A percentile compares a stretch with the other conserved stretches of the same genome.
phyloP scores from a whole-genome alignment of 2,113 vertebrate species.

The Peromyscus maniculatus region DNA sequence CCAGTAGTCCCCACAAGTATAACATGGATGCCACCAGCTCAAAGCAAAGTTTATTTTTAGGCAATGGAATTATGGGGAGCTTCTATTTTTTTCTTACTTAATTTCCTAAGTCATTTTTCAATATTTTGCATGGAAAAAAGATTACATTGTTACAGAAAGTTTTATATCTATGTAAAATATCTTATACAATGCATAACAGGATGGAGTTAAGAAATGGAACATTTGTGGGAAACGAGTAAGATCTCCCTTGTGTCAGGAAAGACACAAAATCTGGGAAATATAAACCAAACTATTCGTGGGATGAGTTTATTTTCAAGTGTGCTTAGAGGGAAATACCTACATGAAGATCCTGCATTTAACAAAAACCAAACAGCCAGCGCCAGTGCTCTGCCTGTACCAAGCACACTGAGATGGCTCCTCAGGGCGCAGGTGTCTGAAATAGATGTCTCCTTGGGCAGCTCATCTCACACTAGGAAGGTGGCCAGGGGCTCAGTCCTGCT shows the following conservation, averaged over 20 bases:
- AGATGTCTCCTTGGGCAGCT: not conserved
- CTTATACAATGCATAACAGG: not conserved
- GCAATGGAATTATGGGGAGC: not conserved
- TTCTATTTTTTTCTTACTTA: conserved; percentile 18
- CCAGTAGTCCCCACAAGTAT: not conserved
- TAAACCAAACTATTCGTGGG: not conserved
- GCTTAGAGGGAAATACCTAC: not conserved
- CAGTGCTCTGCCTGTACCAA: not conserved
- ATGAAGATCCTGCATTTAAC: not conserved
- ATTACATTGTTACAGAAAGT: conserved; percentile 26
- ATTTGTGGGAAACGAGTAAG: not conserved
- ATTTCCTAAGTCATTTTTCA: not conserved
- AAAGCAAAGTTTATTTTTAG: not conserved
- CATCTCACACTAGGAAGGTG: not conserved
- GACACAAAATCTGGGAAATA: not conserved
- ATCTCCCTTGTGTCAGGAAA: conserved; percentile 17
- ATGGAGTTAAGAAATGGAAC: not conserved
- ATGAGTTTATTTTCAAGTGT: conserved; percentile 28
- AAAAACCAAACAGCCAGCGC: not conserved
- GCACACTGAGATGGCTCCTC: not conserved
- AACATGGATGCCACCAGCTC: not conserved
- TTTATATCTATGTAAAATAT: not conserved
- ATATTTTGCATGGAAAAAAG: not conserved
- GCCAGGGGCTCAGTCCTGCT: not conserved
- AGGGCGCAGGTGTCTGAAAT: not conserved